Evolutionary conservation across 2,113 vertebrate genomes (phyloP).

Genomic region (Puntigrus tetrazona): DNA sequence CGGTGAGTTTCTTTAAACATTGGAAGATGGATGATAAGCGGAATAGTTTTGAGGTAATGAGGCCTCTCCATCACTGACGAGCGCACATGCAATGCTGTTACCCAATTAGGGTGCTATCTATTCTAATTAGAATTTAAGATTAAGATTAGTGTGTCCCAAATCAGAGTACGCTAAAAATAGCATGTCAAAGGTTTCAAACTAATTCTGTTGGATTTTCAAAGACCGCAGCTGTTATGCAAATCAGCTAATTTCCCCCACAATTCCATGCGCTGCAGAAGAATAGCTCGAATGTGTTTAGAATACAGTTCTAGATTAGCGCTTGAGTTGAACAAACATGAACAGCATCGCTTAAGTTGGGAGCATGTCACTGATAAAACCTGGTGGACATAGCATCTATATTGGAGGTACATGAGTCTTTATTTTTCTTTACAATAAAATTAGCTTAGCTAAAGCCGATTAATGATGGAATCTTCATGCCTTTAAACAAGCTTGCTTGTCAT

Average conservation of each 20-base stretch:
- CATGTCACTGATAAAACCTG: too few relatives aligned
- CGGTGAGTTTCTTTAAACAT: background rate
- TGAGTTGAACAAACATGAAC: background rate
- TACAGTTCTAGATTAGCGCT: background rate
- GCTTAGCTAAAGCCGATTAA: too few relatives aligned
- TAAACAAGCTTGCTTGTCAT: background rate
- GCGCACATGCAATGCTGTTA: background rate
- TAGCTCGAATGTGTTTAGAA: background rate
- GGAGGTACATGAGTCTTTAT: too few relatives aligned
- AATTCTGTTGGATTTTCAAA: constrained; percentile 7
- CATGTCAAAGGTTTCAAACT: background rate
- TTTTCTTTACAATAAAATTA: too few relatives aligned
- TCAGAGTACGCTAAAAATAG: background rate
- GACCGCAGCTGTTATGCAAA: background rate
- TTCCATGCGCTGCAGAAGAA: background rate
- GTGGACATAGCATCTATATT: too few relatives aligned
- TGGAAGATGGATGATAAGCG: constrained; percentile 19
- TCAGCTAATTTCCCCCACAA: background rate
- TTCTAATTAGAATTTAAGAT: background rate
- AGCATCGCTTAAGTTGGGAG: too few relatives aligned
- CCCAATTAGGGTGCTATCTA: background rate
- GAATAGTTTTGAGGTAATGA: background rate
- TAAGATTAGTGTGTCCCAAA: background rate
- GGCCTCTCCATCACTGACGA: background rate
- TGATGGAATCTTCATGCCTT: too few relatives aligned